A percentile compares a stretch with the other conserved stretches of the same genome.
phyloP scores from a whole-genome alignment of 2,113 vertebrate species.

The Dendropsophus ebraccatus region DNA sequence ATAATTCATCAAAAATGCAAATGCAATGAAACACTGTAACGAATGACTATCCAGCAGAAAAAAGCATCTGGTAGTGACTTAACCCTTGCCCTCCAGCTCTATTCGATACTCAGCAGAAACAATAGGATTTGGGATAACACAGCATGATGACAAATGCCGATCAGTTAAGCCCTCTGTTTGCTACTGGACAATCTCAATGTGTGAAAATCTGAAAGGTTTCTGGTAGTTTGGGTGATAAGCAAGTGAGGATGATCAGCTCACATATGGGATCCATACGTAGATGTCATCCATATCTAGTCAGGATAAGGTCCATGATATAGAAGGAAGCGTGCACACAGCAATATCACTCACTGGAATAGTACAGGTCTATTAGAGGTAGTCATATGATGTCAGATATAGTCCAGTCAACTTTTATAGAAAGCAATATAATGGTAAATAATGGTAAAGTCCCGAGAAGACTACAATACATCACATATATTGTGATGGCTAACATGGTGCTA shows the following conservation, averaged over 20 bases:
- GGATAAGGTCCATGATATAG: neutral
- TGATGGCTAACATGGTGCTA: too few species aligned
- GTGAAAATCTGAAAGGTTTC: neutral
- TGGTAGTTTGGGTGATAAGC: neutral
- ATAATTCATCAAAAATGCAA: too few species aligned
- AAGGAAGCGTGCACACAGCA: neutral
- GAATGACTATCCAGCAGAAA: constrained; percentile 51
- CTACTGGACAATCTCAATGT: neutral
- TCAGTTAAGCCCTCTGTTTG: neutral
- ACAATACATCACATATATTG: too few species aligned
- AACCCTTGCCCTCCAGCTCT: constrained; percentile 67
- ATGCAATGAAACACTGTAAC: too few species aligned
- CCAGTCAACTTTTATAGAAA: neutral
- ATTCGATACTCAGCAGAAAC: constrained; percentile 69
- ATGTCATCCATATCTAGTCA: neutral
- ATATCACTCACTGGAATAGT: neutral
- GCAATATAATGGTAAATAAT: neutral
- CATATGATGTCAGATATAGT: neutral
- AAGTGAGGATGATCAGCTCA: neutral
- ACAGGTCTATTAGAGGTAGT: neutral
- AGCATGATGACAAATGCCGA: constrained; percentile 67
- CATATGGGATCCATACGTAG: neutral
- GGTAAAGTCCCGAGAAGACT: too few species aligned
- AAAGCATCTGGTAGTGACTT: constrained; percentile 72
- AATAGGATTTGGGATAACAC: constrained; percentile 62